A percentile compares a stretch with the other conserved stretches of the same genome.
These are phyloP conservation scores for Macroramphosus scolopax DNA, from an alignment of 2,797 vertebrate species.

Conservation along the genomic window DNA sequence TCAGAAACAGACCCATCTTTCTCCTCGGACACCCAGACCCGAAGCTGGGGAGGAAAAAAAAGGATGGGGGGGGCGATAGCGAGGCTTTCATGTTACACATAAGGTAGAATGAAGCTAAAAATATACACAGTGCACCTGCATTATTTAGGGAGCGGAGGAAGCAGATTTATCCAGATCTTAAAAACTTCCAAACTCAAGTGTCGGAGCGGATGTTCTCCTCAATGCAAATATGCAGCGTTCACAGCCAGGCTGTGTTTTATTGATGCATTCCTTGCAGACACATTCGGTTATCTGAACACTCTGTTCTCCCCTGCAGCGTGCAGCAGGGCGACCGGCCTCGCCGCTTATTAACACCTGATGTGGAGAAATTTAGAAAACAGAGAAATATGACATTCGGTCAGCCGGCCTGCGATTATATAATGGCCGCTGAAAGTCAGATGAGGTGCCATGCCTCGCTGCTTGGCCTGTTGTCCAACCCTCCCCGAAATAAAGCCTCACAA, in stretches of 20 bases:
- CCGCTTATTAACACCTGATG: slow-evolving; percentile 45
- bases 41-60: slow-evolving; percentile 13
- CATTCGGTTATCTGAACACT: no score
- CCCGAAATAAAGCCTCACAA: slow-evolving; percentile 70
- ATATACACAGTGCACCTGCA: slow-evolving; percentile 44
- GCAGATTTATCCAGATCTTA: slow-evolving; percentile 34
- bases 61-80: background rate
- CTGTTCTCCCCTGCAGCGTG: slow-evolving; percentile 3
- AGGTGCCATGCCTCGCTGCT: slow-evolving; percentile 43
- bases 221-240: no score
- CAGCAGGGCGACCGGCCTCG: slow-evolving; percentile 9
- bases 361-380: slow-evolving; percentile 40
- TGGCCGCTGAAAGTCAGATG: slow-evolving; percentile 56
- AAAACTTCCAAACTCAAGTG: slow-evolving; percentile 22
- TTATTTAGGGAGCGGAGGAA: slow-evolving; percentile 59
- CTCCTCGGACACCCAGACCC: slow-evolving; percentile 27
- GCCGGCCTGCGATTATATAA: slow-evolving; percentile 63
- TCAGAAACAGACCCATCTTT: slow-evolving; percentile 73
- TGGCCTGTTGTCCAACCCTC: slow-evolving; percentile 64
- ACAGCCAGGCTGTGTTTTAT: no score
- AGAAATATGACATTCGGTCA: slow-evolving; percentile 46
- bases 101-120: slow-evolving; percentile 58
- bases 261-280: no score
- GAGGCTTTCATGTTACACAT: slow-evolving; percentile 39
- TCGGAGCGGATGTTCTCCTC: no score